Conservation (phyloP, 2,888 invertebrate genomes). For the Habroteleia sp. region DNA sequence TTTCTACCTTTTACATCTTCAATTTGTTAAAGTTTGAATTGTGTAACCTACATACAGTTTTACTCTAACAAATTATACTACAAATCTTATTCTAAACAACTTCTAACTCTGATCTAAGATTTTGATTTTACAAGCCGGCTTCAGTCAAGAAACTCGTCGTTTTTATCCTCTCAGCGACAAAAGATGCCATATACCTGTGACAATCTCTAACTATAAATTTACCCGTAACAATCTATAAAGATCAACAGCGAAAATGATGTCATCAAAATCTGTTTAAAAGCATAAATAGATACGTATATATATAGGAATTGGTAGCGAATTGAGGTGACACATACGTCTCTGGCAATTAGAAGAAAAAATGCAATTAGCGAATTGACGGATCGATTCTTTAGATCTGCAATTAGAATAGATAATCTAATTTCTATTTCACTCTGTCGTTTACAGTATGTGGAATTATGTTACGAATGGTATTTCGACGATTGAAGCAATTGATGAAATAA, state of each 20-base stretch:
- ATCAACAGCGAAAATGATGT: constrained; percentile 56
- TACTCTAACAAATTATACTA: constrained; percentile 5
- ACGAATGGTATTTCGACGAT: constrained; percentile 58
- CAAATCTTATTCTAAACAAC: constrained; percentile 45
- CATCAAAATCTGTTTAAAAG: constrained; percentile 66
- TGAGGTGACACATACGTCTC: constrained; percentile 56
- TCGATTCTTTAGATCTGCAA: constrained; percentile 47
- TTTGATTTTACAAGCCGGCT: constrained; percentile 22
- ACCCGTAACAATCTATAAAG: constrained; percentile 58
- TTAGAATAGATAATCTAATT: constrained; percentile 53
- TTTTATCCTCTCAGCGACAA: constrained; percentile 61
- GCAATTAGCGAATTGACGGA: constrained; percentile 57
- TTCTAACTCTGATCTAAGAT: constrained; percentile 29
- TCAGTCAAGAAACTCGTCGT: constrained; percentile 32
- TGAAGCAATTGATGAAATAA: constrained; percentile 56
- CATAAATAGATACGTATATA: constrained; percentile 69
- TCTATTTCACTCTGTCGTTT: constrained; percentile 61
- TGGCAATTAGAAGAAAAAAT: constrained; percentile 55
- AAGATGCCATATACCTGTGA: constrained; percentile 72
- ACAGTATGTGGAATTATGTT: constrained; percentile 60
- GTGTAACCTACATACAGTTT: not conserved
- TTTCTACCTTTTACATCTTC: constrained; percentile 9
- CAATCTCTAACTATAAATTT: constrained; percentile 74
- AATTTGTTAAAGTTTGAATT: constrained; percentile 17
- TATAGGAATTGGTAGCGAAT: constrained; percentile 71